phyloP scores from a whole-genome alignment of 2,888 invertebrate species.

The Nomada fabriciana region DNA sequence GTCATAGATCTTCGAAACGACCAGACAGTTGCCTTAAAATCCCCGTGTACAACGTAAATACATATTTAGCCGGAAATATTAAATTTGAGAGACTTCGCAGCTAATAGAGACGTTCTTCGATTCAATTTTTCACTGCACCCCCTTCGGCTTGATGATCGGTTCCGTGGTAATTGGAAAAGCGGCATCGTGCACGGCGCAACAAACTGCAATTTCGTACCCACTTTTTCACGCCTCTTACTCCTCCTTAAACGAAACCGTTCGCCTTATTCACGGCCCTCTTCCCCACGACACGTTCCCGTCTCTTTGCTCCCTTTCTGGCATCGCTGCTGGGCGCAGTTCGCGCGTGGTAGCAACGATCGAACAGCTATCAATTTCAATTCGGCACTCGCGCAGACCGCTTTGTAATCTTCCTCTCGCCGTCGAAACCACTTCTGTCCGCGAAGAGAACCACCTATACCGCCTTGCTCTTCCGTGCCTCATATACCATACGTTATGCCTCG shows the following conservation, averaged over 20 bases:
- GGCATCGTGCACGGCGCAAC: neutral
- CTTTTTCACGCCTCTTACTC: neutral
- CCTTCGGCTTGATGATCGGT: neutral
- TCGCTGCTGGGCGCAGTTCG: constrained; percentile 48
- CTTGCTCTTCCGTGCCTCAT: constrained; percentile 2
- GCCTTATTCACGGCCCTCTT: neutral
- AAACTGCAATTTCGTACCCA: neutral
- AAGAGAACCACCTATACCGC: constrained; percentile 31
- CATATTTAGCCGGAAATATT: too few relatives aligned
- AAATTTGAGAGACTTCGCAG: neutral
- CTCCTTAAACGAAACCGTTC: neutral
- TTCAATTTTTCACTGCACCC: neutral
- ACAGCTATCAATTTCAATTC: constrained; percentile 75
- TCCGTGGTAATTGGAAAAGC: constrained; percentile 26
- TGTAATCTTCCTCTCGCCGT: constrained; percentile 67
- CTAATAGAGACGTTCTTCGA: neutral
- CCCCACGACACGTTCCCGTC: neutral
- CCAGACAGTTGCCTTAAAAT: too few relatives aligned
- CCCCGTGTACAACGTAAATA: too few relatives aligned
- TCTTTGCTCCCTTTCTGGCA: constrained; percentile 11
- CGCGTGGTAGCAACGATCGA: constrained; percentile 49
- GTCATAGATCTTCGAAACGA: too few relatives aligned
- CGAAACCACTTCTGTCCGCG: constrained; percentile 57
- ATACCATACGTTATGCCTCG: neutral
- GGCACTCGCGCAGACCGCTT: constrained; percentile 59